Evolutionary conservation across 1,140 invertebrate species (phyloP), one percentile per base, ranked within the genome.

Genomic region (Phocides pigmalion): DNA sequence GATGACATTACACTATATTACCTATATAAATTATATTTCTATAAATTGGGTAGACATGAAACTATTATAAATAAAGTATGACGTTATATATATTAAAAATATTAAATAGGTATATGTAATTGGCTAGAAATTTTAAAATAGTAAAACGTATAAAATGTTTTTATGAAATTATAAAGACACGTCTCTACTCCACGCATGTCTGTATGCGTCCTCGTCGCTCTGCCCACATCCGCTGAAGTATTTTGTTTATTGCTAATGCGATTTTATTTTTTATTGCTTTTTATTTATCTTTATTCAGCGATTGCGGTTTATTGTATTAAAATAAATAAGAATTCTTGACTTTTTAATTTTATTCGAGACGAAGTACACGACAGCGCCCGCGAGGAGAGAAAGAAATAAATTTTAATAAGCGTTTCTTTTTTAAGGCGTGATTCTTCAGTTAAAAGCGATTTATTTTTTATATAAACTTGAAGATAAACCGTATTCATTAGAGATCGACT

Each of bases 241-340:
- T 91, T 91, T 91, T 91, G 89, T 91, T 91, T 91, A 91, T 91
- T 91, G 89, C 89, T 91, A 91, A 91, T 91, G 89, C 89, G 86
- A 89, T 85, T 89, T 91, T 89, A 89, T 91, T 91, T 91, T 90
- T 91, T 89, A 91, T 91, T 91, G 82, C 85, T 82, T 91, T 91
- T 89, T 91, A 91, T 91, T 91, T 90, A 90, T 90, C 88, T 90
- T 89, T 89, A 90, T 90, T 90, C 88, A 87, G 80, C 87, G 88
- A 89, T 90, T 91, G 89, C 89, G 83, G 89, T 91, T 91, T 91
- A 91, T 91, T 91, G 89, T 91, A 91, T 91, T 91, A 89, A 91
- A 91, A 91, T 91, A 91, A 91, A 91, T 91, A 91, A 91, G 89
- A 91, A 91, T 91, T 91, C 87, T 87, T 85, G 87, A 89, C 87